Conservation (phyloP, 2,888 invertebrate genomes). For the Polymixis lichenea region DNA sequence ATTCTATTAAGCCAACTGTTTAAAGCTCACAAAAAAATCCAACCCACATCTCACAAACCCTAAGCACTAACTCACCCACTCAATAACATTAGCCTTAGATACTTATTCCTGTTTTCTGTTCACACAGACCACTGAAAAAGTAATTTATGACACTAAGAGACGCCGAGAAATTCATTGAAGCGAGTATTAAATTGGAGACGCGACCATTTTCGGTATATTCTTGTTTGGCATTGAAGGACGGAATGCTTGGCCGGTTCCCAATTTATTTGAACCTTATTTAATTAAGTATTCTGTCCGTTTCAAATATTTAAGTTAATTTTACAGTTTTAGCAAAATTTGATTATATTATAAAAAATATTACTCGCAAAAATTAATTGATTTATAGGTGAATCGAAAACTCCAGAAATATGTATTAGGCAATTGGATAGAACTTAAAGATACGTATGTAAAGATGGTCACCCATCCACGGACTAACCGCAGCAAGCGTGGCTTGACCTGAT, state of each 20-base stretch:
- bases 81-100: neutral
- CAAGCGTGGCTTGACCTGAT: no score
- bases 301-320: neutral
- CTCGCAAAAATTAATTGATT: no score
- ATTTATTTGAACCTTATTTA: neutral
- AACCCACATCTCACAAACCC: neutral
- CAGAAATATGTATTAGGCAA: no score
- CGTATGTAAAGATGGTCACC: no score
- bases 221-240: neutral
- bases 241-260: neutral
- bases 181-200: neutral
- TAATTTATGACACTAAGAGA: constrained; percentile 10
- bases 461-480: no score
- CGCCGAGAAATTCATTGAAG: constrained; percentile 14
- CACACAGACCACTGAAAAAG: constrained; percentile 28
- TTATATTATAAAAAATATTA: no score
- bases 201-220: neutral
- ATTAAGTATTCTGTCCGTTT: neutral
- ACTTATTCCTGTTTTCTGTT: constrained; percentile 18
- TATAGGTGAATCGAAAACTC: no score
- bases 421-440: no score
- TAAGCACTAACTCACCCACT: constrained; percentile 1
- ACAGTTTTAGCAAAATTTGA: no score
- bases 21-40: neutral
- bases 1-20: neutral